Evolutionary conservation across 1,140 invertebrate species (phyloP), one percentile per base, ranked within the genome.

Genomic region (Drosophila mojavensis): DNA sequence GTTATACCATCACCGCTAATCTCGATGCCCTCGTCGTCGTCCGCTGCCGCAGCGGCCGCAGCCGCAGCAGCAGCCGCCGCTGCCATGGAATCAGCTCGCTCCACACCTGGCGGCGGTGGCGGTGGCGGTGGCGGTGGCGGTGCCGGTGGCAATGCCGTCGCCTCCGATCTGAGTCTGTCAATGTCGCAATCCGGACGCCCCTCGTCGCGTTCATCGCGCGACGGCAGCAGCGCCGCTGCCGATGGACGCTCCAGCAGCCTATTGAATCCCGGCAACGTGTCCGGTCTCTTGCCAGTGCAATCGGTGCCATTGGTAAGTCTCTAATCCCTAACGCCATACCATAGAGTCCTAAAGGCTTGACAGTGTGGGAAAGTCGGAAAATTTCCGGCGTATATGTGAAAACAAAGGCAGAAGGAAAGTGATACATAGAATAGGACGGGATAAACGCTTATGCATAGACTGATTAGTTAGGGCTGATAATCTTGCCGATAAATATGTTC

Each of bases 241-340:
- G 75, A 81, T 2, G 66, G 66, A 30, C 51, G 75, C 30, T 54
- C 72, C 59, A 55, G 66, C 53, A 91, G 77, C 36, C 78, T 83
- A 5, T 51, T 90, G 59, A 91, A 83, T 81, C 91, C 81, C 47
- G 54, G 95, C 95, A 69, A 96, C 95, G 73, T 96, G 95, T 30
- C 97, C 96, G 96, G 96, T 60, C 93, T 97, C 78, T 95, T 96
- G 48, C 96, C 96, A 47, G 96, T 97, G 81, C 96, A 97, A 93
- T 96, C 97, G 94, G 96, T 96, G 92, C 96, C 96, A 92, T 94
- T 97, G 93, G 96, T 97, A 93, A 95, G 94, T 33, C 2, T 33
- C 33, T 33, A 33, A 33, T 33, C 33, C 1, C 1, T 30, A 6
- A 6, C 28, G 20, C 2, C 5, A 30, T 30, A 30, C 28, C 20